Conservation (phyloP, 2,797 vertebrate genomes). For the Leptoclinus maculatus region DNA sequence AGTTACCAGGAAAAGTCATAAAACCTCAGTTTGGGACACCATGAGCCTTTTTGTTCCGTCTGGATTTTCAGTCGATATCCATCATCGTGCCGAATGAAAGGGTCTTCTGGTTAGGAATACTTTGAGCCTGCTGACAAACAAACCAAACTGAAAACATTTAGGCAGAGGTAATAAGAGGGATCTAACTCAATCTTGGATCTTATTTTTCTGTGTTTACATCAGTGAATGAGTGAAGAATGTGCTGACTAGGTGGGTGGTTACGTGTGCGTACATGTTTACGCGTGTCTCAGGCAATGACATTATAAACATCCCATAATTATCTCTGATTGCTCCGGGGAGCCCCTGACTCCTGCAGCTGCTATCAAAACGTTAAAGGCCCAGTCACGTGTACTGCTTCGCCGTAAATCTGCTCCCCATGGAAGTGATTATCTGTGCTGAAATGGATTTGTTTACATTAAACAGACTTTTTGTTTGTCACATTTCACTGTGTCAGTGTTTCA, state of each 20-base stretch:
- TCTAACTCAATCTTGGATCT: not conserved
- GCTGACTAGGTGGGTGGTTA: constrained; percentile 32
- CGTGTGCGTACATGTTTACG: constrained; percentile 44
- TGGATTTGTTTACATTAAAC: constrained; percentile 1
- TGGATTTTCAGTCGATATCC: constrained; percentile 16
- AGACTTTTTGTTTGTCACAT: constrained; percentile 18
- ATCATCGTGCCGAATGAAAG: constrained; percentile 14
- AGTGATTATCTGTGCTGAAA: constrained; percentile 39
- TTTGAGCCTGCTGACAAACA: constrained; percentile 10
- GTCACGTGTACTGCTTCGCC: constrained; percentile 36
- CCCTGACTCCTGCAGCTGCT: constrained; percentile 8
- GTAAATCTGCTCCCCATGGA: constrained; percentile 35
- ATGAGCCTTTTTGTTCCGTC: not conserved
- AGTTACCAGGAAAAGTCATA: constrained; percentile 21
- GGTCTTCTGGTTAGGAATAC: constrained; percentile 6
- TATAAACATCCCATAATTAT: constrained; percentile 69
- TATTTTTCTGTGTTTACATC: constrained; percentile 33
- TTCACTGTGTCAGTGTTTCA: not conserved
- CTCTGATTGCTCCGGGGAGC: constrained; percentile 51
- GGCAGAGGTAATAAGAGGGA: not conserved
- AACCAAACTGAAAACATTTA: not conserved
- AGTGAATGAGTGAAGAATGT: constrained; percentile 5
- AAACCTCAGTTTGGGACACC: constrained; percentile 1
- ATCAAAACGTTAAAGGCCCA: constrained; percentile 7
- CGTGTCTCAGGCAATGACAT: constrained; percentile 40